Percentiles rank a stretch among this genome's conserved stretches.
These are phyloP conservation scores for Hymenopus coronatus DNA, from an alignment of 2,888 invertebrate genomes.

Conservation along the genomic window DNA sequence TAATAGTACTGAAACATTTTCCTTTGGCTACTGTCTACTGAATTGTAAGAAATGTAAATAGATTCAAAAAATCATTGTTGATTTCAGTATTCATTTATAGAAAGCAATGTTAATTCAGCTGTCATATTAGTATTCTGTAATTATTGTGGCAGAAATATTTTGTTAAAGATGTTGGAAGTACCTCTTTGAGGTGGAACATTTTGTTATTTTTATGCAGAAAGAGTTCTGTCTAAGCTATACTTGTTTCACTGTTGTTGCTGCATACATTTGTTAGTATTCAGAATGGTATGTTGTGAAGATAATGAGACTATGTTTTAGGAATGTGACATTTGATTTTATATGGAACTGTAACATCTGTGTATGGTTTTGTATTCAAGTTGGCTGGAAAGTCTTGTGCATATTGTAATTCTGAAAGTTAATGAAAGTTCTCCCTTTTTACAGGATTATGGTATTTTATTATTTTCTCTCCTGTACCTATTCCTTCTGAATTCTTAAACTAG, in stretches of 20 bases:
- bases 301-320: neutral
- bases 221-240: neutral
- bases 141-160: neutral
- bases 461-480: neutral
- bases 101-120: neutral
- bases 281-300: neutral
- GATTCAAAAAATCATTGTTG: neutral
- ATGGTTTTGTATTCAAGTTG: constrained; percentile 9
- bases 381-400: constrained; percentile 13
- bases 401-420: neutral
- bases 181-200: neutral
- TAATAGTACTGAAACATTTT: too few relatives aligned
- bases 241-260: neutral
- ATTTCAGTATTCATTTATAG: neutral
- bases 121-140: neutral
- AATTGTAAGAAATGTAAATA: neutral
- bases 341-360: neutral
- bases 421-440: constrained; percentile 12
- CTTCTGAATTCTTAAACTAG: too few relatives aligned
- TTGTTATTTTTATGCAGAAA: neutral
- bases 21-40: neutral
- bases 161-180: neutral
- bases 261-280: neutral
- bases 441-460: neutral
- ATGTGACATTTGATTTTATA: neutral